A percentile compares a stretch with the other conserved stretches of the same genome.
These are phyloP conservation scores for Cosmia trapezina DNA, from an alignment of 2,888 invertebrate species.

Conservation along the genomic window DNA sequence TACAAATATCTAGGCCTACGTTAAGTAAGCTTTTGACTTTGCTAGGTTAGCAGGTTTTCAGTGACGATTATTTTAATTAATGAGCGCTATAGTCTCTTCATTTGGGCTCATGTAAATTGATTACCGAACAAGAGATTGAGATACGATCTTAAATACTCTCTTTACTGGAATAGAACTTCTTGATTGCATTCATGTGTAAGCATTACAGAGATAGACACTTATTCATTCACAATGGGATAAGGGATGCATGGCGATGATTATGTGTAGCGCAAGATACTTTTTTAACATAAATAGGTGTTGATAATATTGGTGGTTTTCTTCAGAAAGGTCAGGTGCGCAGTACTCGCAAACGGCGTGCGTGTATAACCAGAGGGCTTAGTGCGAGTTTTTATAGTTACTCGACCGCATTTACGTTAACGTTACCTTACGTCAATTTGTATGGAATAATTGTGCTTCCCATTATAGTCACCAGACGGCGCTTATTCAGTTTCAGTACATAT, in stretches of 20 bases:
- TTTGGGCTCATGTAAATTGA: conserved; percentile 16
- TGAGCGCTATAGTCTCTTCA: background rate
- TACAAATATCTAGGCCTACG: background rate
- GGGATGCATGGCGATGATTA: background rate
- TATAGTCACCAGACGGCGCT: too few species aligned
- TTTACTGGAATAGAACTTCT: conserved; percentile 2
- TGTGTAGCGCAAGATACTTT: too few species aligned
- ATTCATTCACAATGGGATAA: background rate
- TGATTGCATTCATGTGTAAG: background rate
- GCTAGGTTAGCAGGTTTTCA: background rate
- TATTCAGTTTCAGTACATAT: too few species aligned
- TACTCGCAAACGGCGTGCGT: too few species aligned
- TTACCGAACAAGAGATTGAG: conserved; percentile 8
- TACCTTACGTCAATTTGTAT: too few species aligned
- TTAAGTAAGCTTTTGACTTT: background rate
- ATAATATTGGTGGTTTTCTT: too few species aligned
- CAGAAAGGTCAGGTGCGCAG: too few species aligned
- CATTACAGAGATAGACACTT: background rate
- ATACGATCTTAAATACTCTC: conserved; percentile 32
- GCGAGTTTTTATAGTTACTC: too few species aligned
- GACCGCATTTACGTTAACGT: too few species aligned
- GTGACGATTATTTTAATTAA: background rate
- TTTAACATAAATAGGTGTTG: too few species aligned
- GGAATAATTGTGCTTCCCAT: too few species aligned
- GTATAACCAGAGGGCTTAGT: too few species aligned